Conservation (phyloP, 2,113 vertebrate species). For the Oncorhynchus gorbuscha region DNA sequence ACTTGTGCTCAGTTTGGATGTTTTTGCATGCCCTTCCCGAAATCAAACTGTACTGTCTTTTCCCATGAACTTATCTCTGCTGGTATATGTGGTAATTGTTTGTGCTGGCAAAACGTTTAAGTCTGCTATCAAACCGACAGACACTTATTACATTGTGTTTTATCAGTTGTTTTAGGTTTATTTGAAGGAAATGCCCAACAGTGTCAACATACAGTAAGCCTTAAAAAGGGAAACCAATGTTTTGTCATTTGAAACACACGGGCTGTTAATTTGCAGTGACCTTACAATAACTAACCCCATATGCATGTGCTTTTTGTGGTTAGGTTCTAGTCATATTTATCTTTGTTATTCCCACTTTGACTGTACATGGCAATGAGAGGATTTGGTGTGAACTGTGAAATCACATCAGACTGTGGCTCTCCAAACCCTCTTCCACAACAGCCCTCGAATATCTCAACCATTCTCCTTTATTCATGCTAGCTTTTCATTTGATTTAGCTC, state of each 20-base stretch:
- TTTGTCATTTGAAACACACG: neutral
- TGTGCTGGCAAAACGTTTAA: constrained; percentile 41
- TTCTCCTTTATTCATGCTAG: constrained; percentile 23
- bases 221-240: neutral
- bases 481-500: constrained; percentile 3
- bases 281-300: neutral
- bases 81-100: constrained; percentile 56
- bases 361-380: neutral
- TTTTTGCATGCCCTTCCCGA: constrained; percentile 51
- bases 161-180: constrained; percentile 41
- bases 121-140: constrained; percentile 39
- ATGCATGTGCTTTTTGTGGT: neutral
- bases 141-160: constrained; percentile 32
- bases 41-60: constrained; percentile 45
- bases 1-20: constrained; percentile 28
- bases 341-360: neutral
- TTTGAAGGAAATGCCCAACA: neutral
- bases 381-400: neutral
- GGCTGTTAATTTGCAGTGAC: neutral
- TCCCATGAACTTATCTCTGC: constrained; percentile 42
- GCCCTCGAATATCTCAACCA: too few relatives aligned
- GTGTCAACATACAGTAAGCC: neutral
- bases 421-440: neutral
- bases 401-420: neutral
- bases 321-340: neutral